phyloP scores from a whole-genome alignment of 2,888 invertebrate genomes.

The Achlya flavicornis region DNA sequence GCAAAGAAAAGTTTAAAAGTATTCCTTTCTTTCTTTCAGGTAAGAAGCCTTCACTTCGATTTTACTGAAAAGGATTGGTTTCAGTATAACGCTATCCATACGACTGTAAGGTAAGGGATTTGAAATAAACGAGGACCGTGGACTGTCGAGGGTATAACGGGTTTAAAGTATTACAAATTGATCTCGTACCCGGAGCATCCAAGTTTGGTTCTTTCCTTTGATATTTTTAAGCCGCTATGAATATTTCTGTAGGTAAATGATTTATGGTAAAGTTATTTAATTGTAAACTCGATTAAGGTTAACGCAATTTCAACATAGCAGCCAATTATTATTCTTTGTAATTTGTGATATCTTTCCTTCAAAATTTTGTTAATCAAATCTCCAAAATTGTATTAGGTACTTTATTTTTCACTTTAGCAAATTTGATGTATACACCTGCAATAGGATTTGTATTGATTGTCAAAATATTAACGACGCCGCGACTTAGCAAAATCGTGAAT shows the following conservation, averaged over 20 bases:
- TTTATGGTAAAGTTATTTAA: neutral
- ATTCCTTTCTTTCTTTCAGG: neutral
- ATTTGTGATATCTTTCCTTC: neutral
- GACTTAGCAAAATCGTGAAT: neutral
- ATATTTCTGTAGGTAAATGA: neutral
- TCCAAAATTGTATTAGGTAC: too few relatives aligned
- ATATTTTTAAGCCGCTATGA: neutral
- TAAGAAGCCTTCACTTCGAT: neutral
- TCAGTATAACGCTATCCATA: neutral
- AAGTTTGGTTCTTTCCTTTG: neutral
- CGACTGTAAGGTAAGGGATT: neutral
- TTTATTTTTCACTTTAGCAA: too few relatives aligned
- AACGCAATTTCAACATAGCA: neutral
- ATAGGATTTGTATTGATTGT: too few relatives aligned
- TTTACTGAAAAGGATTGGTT: constrained; percentile 1
- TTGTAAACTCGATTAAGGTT: neutral
- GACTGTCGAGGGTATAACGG: constrained; percentile 3
- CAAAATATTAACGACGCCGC: neutral
- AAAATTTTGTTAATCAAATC: too few relatives aligned
- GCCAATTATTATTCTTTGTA: neutral
- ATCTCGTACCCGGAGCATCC: neutral
- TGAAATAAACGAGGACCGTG: neutral
- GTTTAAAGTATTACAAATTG: constrained; percentile 4
- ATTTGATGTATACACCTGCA: too few relatives aligned
- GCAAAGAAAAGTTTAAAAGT: neutral